These are phyloP conservation scores for Carassius auratus DNA, from an alignment of 2,113 vertebrate species.

Conservation along the genomic window DNA sequence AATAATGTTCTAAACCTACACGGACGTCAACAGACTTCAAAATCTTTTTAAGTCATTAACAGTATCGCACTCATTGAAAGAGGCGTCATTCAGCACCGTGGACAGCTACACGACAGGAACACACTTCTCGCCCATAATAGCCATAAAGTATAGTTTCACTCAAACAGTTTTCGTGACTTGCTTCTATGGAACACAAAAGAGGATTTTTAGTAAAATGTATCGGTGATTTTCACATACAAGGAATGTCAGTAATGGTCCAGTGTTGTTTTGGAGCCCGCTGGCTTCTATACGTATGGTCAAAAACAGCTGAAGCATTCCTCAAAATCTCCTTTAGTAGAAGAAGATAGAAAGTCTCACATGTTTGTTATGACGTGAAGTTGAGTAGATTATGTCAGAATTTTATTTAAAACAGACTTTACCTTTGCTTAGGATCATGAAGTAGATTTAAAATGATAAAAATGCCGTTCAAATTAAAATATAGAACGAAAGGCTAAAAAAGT, in stretches of 20 bases:
- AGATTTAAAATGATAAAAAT: neutral
- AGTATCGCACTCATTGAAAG: neutral
- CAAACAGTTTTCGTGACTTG: neutral
- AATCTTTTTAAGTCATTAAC: neutral
- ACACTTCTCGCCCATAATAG: neutral
- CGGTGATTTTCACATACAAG: neutral
- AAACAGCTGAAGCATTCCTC: neutral
- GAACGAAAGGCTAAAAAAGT: neutral
- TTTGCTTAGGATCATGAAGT: neutral
- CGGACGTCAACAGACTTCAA: neutral
- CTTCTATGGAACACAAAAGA: neutral
- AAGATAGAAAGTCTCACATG: neutral
- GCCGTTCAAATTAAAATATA: neutral
- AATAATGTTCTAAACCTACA: neutral
- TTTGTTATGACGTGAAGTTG: neutral
- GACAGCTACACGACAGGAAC: slow-evolving; percentile 35
- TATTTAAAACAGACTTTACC: neutral
- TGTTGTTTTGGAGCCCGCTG: neutral
- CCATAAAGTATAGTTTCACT: neutral
- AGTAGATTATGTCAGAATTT: neutral
- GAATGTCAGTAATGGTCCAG: too few species aligned
- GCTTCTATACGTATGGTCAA: neutral
- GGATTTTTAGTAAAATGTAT: neutral
- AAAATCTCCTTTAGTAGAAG: neutral
- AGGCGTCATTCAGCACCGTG: slow-evolving; percentile 47